phyloP scores from a whole-genome alignment of 2,797 vertebrate species.

The Chaunax sp. region DNA sequence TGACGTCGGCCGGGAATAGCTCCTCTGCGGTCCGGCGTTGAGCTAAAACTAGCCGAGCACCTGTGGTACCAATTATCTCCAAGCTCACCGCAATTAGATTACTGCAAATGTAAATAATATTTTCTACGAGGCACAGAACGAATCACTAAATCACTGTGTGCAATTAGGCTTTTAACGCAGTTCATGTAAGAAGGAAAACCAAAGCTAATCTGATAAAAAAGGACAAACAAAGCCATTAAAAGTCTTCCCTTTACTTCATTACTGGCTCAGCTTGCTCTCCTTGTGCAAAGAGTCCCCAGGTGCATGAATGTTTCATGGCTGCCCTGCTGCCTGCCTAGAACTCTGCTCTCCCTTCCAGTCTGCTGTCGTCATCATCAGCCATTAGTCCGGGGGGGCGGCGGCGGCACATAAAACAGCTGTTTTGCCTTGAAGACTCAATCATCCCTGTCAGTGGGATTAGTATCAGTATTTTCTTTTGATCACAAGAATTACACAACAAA shows the following conservation, averaged over 20 bases:
- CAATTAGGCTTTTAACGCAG: constrained; percentile 61
- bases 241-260: constrained; percentile 73
- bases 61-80: constrained; percentile 56
- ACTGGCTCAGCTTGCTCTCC: constrained; percentile 68
- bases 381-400: constrained; percentile 36
- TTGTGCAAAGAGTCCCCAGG: constrained; percentile 79
- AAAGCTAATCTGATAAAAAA: constrained; percentile 69
- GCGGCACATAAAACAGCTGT: constrained; percentile 63
- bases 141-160: constrained; percentile 46
- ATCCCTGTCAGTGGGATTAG: constrained; percentile 68
- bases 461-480: constrained; percentile 64
- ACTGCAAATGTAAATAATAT: constrained; percentile 48
- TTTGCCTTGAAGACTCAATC: constrained; percentile 72
- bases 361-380: constrained; percentile 63
- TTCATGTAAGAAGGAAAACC: constrained; percentile 55
- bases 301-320: constrained; percentile 81
- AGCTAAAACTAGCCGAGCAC: constrained; percentile 55
- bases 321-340: constrained; percentile 70
- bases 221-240: constrained; percentile 68
- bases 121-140: constrained; percentile 20
- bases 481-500: constrained; percentile 54
- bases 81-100: constrained; percentile 51
- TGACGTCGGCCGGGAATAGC: constrained; percentile 60
- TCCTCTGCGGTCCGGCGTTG: constrained; percentile 46
- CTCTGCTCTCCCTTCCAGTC: constrained; percentile 71